A percentile compares a stretch with the other conserved stretches of the same genome.
Conservation (phyloP, 2,797 vertebrate species). For the Tokudaia muenninki region DNA sequence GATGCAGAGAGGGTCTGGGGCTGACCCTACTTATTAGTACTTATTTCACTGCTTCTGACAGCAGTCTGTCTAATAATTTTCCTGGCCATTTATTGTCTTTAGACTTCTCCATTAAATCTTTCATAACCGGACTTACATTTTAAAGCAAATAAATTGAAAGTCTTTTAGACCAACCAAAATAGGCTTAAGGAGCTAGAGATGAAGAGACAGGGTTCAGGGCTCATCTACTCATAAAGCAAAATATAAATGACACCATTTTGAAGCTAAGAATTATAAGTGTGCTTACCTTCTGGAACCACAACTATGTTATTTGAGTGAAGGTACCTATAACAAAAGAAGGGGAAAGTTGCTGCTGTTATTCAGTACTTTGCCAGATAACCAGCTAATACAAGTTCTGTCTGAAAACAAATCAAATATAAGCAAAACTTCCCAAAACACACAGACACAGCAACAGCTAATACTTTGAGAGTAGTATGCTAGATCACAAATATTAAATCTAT, state of each 20-base stretch:
- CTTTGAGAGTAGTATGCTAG: constrained; percentile 37
- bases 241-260: constrained; percentile 69
- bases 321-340: constrained; percentile 90
- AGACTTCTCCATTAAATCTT: constrained; percentile 56
- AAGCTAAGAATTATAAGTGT: constrained; percentile 72
- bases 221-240: constrained; percentile 71
- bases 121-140: constrained; percentile 67
- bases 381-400: constrained; percentile 82
- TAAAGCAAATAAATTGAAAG: constrained; percentile 64
- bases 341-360: constrained; percentile 81
- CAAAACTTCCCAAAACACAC: constrained; percentile 62
- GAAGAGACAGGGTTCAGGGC: not conserved
- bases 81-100: not conserved
- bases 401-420: constrained; percentile 66
- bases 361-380: constrained; percentile 80
- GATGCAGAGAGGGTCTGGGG: not conserved
- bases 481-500: constrained; percentile 51
- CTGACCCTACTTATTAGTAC: not conserved
- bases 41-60: constrained; percentile 48
- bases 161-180: constrained; percentile 70
- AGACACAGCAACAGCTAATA: not conserved
- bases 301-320: constrained; percentile 98
- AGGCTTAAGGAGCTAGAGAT: constrained; percentile 17
- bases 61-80: constrained; percentile 56
- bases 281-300: constrained; percentile 96